Conservation (phyloP, 2,797 vertebrate genomes). For the Taeniopygia guttata region DNA sequence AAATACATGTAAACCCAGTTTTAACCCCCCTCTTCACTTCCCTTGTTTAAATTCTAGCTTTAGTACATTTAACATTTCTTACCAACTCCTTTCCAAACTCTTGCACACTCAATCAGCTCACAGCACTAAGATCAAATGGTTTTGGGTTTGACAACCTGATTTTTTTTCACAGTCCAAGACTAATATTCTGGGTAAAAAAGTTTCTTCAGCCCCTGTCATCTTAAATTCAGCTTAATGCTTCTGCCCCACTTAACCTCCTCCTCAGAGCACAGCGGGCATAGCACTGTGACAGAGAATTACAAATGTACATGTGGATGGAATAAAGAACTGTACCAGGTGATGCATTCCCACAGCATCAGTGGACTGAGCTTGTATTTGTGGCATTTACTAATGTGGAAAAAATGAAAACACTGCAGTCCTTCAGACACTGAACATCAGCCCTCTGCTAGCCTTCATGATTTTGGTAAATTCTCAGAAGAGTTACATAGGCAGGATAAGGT, state of each 20-base stretch:
- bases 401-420: not conserved
- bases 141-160: not conserved
- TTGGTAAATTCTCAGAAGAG: not conserved
- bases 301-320: rapidly evolving
- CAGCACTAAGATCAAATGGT: not conserved
- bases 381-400: not conserved
- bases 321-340: not conserved
- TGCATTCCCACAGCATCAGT: not conserved
- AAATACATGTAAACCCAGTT: not conserved
- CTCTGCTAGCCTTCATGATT: not conserved
- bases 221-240: not conserved
- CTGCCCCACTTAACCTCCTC: not conserved
- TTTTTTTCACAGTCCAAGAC: not conserved
- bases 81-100: not conserved
- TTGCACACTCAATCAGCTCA: not conserved
- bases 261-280: rapidly evolving
- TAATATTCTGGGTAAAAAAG: not conserved
- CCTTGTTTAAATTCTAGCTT: not conserved
- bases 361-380: not conserved
- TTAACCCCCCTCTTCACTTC: not conserved
- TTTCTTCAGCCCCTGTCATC: not conserved
- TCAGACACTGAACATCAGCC: not conserved
- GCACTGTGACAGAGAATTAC: not conserved
- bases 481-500: rapidly evolving
- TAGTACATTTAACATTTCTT: not conserved